Base-by-base conservation (phyloP, 2,113 vertebrate genomes). In the Cheilinus undulatus region DNA sequence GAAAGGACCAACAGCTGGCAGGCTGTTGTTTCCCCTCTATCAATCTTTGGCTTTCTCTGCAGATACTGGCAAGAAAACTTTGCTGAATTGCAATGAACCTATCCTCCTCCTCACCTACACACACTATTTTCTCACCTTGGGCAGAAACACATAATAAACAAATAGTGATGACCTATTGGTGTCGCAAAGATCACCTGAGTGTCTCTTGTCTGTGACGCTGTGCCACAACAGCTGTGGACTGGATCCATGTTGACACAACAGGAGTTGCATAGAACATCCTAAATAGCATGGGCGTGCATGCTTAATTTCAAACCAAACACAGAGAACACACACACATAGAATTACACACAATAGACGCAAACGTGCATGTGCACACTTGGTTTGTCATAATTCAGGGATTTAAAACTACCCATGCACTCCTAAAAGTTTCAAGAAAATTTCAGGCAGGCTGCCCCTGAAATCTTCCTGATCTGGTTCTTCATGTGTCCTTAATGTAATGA, bases 201-300 rank as follows among this genome's bases (percentile, higher is more conserved):
- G 36, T 60, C 57, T 61, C 48, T 38, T 26, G 22, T 23, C 50
- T 20, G 45, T 46, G 57, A 78, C 26, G 22, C 54, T 73, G 64
- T 60, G 43, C 46, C 54, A 69, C 52, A 74, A 61, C 56, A 84
- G 78, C 68, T 83, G 57, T 76, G 45, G 59, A 56, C 42, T 24
- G 43, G 23, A 54, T 77, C 7, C 5, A 26, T 88, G 73, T 87
- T 89, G 87, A 46, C 82, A 87, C 62, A 88, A 90, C 72, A 91
- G 26, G 9, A 51, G 62, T 56, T 19, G 0, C 50, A 51, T 23
- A 61, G 46, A 72, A 54, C 57, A 68, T 69, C 56, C 30, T 70
- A 82, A 79, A 84, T 51, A 75, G 66, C 68, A 82, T 43, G 57
- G 11, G 23, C 17, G 14, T 66, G 32, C 32, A 50, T 49, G 49